Evolutionary conservation across 2,888 invertebrate species (phyloP).

Genomic region (Limenitis arthemis): DNA sequence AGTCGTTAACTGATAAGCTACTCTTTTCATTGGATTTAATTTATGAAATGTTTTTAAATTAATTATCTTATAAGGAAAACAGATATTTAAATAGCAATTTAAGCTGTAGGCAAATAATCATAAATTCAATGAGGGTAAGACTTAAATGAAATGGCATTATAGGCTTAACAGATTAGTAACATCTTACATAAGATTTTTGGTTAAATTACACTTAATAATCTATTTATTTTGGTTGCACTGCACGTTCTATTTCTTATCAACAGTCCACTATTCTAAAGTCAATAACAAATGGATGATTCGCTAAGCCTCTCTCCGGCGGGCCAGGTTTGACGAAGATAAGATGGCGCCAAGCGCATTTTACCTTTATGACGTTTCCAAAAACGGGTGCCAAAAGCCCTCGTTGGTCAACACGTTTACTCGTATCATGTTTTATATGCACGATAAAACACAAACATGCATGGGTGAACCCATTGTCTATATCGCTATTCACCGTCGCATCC

Average conservation of each 20-base stretch:
- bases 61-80: no score
- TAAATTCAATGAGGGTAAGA: no score
- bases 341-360: slow-evolving; percentile 53
- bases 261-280: slow-evolving; percentile 5
- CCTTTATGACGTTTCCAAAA: slow-evolving; percentile 39
- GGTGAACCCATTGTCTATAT: slow-evolving; percentile 21
- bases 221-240: not conserved
- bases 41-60: no score
- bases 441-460: slow-evolving; percentile 37
- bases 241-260: slow-evolving; percentile 5
- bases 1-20: no score
- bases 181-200: no score
- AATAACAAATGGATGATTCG: slow-evolving; percentile 14
- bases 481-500: not conserved
- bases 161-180: no score
- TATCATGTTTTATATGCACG: slow-evolving; percentile 59
- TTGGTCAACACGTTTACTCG: slow-evolving; percentile 57
- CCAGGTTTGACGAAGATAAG: slow-evolving; percentile 31
- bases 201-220: not conserved
- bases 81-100: no score
- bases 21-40: no score
- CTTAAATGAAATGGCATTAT: no score
- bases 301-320: slow-evolving; percentile 22
- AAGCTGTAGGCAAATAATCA: no score
- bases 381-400: slow-evolving; percentile 68